Evolutionary conservation across 2,797 vertebrate species (phyloP), one percentile per base, ranked within the genome.

Genomic region (Onychomys arenicola): DNA sequence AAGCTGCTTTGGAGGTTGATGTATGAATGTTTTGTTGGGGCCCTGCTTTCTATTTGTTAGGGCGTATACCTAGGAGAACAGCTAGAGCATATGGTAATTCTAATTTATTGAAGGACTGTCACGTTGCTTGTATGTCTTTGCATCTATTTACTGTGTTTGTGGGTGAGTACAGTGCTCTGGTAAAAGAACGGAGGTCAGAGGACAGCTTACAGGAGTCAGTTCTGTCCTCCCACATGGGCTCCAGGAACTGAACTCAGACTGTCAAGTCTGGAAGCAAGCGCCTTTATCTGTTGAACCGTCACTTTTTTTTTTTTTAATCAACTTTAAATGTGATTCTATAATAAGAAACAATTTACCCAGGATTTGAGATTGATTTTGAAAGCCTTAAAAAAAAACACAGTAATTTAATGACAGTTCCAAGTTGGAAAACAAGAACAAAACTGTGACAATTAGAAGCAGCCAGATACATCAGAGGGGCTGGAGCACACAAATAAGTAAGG

Each of bases 331-430:
- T 76, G 75, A 89, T 82, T 75, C 90, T 80, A 29, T 67, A 19
- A 16, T 73, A 92, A 67, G 57, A 87, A 95, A 76, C 1, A 57
- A 2, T 80, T 92, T 34, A 43, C 49, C 14, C 80, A 80, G 89
- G 57, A 37, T 40, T 97, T 95, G 87, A 90, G 46, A 88, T 96
- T 96, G 40, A 25, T 96, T 95, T 80, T 83, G 61, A 95, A 92
- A 52, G 43, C 73, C 52, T 88, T 16, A 25, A 86, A 87, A 96
- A 57, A n/a, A n/a, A n/a, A 52, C 59, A 83, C 7, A 71, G 81
- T 52, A 71, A 94, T 83, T 86, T 90, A 67, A 90, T 83, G 69
- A 49, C 69, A 61, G 63, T 85, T 43, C 34, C 61, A 65, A 91
- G 40, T 16, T 88, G 32, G 65, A 84, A 86, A 86, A 86, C 43